Percentiles rank a stretch among this genome's conserved stretches.
Evolutionary conservation across 1,140 invertebrate species (phyloP).

Genomic region (Scylla paramamosain): DNA sequence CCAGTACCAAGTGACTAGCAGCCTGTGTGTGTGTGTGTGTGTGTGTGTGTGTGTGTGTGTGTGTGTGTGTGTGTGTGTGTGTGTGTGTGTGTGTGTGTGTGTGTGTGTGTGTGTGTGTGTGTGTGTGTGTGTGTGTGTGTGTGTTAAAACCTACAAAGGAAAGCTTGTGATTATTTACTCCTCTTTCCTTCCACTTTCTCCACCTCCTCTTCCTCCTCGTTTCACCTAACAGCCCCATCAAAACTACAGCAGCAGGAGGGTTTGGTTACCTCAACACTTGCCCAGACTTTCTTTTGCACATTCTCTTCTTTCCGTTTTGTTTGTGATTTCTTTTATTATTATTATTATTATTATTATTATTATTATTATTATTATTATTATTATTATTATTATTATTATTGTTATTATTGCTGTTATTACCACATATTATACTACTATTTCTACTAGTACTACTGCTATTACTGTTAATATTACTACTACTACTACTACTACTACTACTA

Average conservation of each 20-base stretch:
- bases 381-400: not conserved
- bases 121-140: no score
- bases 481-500: not conserved
- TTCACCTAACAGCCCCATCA: not conserved
- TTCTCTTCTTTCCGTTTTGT: not conserved
- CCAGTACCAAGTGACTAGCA: not conserved
- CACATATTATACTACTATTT: not conserved
- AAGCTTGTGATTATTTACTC: not conserved
- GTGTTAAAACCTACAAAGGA: not conserved
- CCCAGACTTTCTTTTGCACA: not conserved
- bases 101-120: not conserved
- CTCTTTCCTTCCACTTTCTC: not conserved
- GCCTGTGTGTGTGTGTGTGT: not conserved
- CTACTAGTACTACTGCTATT: not conserved
- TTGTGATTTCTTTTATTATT: not conserved
- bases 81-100: slow-evolving; percentile 37
- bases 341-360: not conserved
- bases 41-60: not conserved
- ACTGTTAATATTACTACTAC: not conserved
- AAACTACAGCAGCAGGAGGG: not conserved
- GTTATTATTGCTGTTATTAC: not conserved
- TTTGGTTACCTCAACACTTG: not conserved
- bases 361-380: not conserved
- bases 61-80: not conserved
- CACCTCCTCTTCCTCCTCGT: not conserved